A percentile compares a stretch with the other conserved stretches of the same genome.
Evolutionary conservation across 2,888 invertebrate genomes (phyloP).

Genomic region (Eupeodes latifasciatus): DNA sequence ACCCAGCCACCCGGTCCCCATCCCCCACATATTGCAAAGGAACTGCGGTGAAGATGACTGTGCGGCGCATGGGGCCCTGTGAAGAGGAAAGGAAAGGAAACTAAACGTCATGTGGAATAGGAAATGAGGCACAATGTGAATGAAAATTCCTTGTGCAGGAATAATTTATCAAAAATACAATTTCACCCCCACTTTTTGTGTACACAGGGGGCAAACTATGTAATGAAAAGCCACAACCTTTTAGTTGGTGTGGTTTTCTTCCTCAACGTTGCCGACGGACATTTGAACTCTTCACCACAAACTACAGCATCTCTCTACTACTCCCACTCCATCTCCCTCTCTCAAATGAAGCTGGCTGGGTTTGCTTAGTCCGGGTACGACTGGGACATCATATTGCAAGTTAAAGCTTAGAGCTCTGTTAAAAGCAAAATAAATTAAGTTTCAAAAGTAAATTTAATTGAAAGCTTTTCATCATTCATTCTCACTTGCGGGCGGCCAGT

Average conservation of each 20-base stretch:
- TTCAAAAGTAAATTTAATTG: constrained; percentile 76
- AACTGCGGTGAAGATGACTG: not conserved
- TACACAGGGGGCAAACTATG: constrained; percentile 42
- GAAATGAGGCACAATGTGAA: constrained; percentile 61
- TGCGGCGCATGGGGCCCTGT: not conserved
- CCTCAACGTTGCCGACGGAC: constrained; percentile 21
- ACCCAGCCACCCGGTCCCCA: not conserved
- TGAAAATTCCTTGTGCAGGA: constrained; percentile 66
- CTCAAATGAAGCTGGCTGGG: not conserved
- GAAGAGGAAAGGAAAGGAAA: not conserved
- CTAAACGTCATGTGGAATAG: constrained; percentile 69
- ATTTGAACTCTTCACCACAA: constrained; percentile 21
- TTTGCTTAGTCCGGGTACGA: not conserved
- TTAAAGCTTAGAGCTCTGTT: constrained; percentile 39
- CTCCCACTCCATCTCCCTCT: not conserved
- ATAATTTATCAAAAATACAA: constrained; percentile 75
- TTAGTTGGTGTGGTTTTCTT: constrained; percentile 62
- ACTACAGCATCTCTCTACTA: not conserved
- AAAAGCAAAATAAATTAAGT: constrained; percentile 76
- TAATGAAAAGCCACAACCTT: constrained; percentile 65
- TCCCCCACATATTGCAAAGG: not conserved
- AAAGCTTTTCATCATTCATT: constrained; percentile 75
- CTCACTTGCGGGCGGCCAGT: constrained; percentile 51
- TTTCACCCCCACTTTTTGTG: constrained; percentile 29
- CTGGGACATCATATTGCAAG: constrained; percentile 45